phyloP scores from a whole-genome alignment of 2,797 vertebrate genomes.

The Mallotus villosus region DNA sequence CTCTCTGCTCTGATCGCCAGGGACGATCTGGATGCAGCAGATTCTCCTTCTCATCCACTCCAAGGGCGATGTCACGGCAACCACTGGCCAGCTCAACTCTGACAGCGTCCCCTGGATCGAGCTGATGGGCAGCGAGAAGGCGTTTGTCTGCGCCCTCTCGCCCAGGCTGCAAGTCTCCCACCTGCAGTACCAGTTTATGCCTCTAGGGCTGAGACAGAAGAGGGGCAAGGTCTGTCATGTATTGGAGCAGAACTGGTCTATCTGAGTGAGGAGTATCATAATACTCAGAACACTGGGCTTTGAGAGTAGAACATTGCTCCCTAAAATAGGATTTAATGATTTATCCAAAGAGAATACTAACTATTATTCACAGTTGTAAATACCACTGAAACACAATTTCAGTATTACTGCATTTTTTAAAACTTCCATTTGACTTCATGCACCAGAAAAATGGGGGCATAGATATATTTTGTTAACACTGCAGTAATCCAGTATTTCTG shows the following conservation, averaged over 20 bases:
- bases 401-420: background rate
- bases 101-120: conserved; percentile 63
- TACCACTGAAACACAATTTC: too few species aligned
- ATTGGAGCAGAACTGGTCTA: background rate
- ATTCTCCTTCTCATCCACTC: conserved; percentile 61
- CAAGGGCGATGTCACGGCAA: conserved; percentile 50
- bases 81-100: conserved; percentile 4
- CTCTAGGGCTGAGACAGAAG: conserved; percentile 51
- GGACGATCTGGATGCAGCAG: conserved; percentile 73
- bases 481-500: background rate
- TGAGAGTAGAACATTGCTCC: too few species aligned
- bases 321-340: too few species aligned
- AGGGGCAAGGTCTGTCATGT: conserved; percentile 63
- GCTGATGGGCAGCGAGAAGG: conserved; percentile 24
- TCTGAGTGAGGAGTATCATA: too few species aligned
- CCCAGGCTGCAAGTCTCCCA: conserved; percentile 59
- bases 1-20: conserved; percentile 39
- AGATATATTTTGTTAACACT: background rate
- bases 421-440: too few species aligned
- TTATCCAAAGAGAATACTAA: too few species aligned
- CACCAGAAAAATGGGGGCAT: background rate
- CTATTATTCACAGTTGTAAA: background rate
- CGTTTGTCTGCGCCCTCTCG: conserved; percentile 40
- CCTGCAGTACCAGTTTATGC: conserved; percentile 55
- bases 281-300: too few species aligned